A percentile compares a stretch with the other conserved stretches of the same genome.
phyloP scores from a whole-genome alignment of 1,140 invertebrate genomes.

The Macrostomum lignano region DNA sequence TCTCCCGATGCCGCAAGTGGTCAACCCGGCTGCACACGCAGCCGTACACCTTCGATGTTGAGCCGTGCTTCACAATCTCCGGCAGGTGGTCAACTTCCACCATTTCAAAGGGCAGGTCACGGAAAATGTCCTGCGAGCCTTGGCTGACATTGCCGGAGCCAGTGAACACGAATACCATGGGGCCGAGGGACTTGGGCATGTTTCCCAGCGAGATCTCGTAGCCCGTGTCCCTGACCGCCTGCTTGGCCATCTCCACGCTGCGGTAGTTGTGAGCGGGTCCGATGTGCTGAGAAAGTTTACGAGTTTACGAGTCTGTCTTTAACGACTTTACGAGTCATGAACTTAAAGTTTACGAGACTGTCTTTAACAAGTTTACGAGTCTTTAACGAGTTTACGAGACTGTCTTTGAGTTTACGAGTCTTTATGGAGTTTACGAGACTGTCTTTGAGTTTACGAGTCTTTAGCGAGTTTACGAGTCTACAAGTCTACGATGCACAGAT shows the following conservation, averaged over 20 bases:
- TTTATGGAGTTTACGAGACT: no score
- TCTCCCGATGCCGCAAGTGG: conserved; percentile 62
- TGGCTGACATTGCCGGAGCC: conserved; percentile 49
- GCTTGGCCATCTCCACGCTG: conserved; percentile 78
- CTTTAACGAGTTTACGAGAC: no score
- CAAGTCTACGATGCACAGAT: no score
- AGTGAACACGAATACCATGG: conserved; percentile 85
- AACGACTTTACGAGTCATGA: no score
- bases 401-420: no score
- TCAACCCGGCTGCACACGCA: conserved; percentile 65
- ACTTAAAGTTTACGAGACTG: no score
- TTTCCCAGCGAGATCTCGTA: conserved; percentile 86
- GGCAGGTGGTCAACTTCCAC: conserved; percentile 68
- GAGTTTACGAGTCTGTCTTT: conserved; percentile 3
- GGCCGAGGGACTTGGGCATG: conserved; percentile 90
- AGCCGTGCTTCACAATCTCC: conserved; percentile 80
- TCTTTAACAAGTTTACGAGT: no score
- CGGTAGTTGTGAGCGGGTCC: conserved; percentile 91
- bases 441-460: no score
- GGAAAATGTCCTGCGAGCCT: conserved; percentile 87
- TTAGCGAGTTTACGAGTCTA: no score
- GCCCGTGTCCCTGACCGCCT: conserved; percentile 78
- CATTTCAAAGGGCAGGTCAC: conserved; percentile 84
- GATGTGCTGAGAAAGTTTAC: conserved; percentile 42
- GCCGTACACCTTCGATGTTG: conserved; percentile 65